Percentiles rank a stretch among this genome's conserved stretches.
phyloP scores from a whole-genome alignment of 2,113 vertebrate species.

The Capreolus pygargus region DNA sequence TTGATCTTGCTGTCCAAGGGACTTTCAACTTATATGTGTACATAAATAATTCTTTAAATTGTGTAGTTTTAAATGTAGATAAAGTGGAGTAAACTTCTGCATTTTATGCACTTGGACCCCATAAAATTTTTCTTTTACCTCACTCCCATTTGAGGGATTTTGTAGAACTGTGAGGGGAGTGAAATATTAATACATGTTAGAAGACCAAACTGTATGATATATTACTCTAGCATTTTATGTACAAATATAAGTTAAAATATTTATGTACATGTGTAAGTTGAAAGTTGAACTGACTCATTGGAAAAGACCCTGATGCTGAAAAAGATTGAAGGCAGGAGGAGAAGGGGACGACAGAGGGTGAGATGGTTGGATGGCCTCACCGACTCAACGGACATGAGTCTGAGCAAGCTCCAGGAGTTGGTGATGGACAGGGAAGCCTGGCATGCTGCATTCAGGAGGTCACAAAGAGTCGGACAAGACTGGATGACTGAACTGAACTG shows the following conservation, averaged over 20 bases:
- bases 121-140: not conserved
- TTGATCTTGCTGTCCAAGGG: not conserved
- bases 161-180: not conserved
- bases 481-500: not conserved
- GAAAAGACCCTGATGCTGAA: not conserved
- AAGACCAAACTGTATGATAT: not conserved
- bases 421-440: not conserved
- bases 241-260: not conserved
- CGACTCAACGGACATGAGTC: not conserved
- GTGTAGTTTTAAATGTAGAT: not conserved
- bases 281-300: not conserved
- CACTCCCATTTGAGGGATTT: not conserved
- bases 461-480: not conserved
- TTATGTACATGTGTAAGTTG: not conserved
- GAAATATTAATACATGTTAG: not conserved
- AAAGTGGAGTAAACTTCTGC: not conserved
- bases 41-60: not conserved
- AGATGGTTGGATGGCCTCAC: not conserved
- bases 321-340: not conserved
- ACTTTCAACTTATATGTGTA: not conserved
- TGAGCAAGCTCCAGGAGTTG: not conserved
- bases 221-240: not conserved
- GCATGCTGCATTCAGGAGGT: not conserved
- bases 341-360: not conserved
- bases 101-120: not conserved